Evolutionary conservation across 2,888 invertebrate species (phyloP).

Genomic region (Neoaliturus tenellus): DNA sequence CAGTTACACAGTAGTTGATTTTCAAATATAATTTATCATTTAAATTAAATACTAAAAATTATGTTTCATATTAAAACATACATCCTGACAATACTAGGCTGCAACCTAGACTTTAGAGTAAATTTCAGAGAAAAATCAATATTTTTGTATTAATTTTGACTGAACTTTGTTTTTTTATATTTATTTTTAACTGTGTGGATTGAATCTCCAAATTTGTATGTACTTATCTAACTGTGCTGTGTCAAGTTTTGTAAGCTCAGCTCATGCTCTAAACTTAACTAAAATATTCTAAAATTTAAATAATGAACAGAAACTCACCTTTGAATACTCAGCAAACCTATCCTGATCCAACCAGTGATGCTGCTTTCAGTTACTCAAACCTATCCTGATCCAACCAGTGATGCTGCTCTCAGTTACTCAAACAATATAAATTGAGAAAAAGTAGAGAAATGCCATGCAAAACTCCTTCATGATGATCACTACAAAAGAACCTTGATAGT

Average conservation of each 20-base stretch:
- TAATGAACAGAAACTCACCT: background rate
- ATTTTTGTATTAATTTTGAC: too few species aligned
- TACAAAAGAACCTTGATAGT: too few species aligned
- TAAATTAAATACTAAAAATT: too few species aligned
- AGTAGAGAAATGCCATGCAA: slow-evolving; percentile 8
- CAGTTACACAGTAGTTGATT: too few species aligned
- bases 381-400: background rate
- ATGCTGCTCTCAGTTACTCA: slow-evolving; percentile 6
- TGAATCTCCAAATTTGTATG: background rate
- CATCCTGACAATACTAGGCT: too few species aligned
- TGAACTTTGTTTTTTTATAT: too few species aligned
- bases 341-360: background rate
- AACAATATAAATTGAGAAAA: slow-evolving; percentile 8
- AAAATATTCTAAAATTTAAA: background rate
- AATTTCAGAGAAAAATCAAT: too few species aligned
- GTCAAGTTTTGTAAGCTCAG: background rate
- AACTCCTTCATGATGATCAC: background rate
- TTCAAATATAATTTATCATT: too few species aligned
- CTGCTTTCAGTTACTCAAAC: too few species aligned
- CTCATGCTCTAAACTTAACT: slow-evolving; percentile 15
- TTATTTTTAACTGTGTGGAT: slow-evolving; percentile 1
- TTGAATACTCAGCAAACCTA: background rate
- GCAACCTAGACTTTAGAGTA: too few species aligned
- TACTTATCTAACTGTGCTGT: background rate
- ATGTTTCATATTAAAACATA: too few species aligned